Evolutionary conservation across 2,113 vertebrate species (phyloP), one percentile per base, ranked within the genome.

Genomic region (Myxocyprinus asiaticus): DNA sequence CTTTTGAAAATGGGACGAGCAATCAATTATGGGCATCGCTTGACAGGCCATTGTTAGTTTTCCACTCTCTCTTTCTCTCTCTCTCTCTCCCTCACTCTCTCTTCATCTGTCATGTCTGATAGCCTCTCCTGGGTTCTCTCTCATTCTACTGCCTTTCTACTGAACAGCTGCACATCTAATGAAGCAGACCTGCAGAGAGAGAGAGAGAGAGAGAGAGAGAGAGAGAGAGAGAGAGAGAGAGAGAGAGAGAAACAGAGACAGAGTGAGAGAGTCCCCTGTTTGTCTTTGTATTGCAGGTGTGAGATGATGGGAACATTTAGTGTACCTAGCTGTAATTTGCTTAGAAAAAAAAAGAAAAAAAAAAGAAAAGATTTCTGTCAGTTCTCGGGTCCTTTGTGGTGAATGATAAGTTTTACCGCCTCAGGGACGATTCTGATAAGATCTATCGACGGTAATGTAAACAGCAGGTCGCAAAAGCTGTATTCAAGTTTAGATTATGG

Each of bases 1-100:
- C 77, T 77, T 84, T 82, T 82, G 68, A 82, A 82, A 85, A 85
- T 82, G 81, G 78, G 78, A 76, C 79, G 59, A 77, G 81, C 84
- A 77, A 85, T 85, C 81, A 85, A 82, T 85, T 80, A 82, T 67
- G 80, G 73, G 73, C 67, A 79, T 82, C 80, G 75, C 72, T 82
- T 81, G 84, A 85, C 81, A 85, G 72, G 51, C 81, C 84, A 78
- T 85, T 82, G 81, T 82, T 82, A 85, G 77, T 77, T 78, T 82
- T 76, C 77, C 64, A 74, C 61, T 51, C 59, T 74, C 58, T 9
- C 58, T 47, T 4, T 48, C 15, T 15, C 55, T 7, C 58, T 42
- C 55, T n/a, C 45, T 63, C 45, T 62, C 55, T 62, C 15, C 68
- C 76, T 69, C 67, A 55, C 50, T 22, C 55, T 80, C 64, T 61